Base-by-base conservation (phyloP, 2,113 vertebrate genomes). In the Alosa alosa region DNA sequence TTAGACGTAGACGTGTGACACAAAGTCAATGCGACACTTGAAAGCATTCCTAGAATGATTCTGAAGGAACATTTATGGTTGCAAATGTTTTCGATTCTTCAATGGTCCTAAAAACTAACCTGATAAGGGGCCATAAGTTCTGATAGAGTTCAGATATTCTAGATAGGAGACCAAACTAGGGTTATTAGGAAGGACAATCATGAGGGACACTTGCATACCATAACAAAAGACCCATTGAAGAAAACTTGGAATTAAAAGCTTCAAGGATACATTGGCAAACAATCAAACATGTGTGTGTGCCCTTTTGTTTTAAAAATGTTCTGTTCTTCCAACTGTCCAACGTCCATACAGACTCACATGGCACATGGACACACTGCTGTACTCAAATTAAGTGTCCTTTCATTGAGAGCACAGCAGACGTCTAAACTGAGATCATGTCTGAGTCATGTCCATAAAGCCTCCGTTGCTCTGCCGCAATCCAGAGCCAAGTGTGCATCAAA, bases 401-500 rank as follows among this genome's bases (percentile, higher is more conserved):
- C 72, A 13, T 39, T 78, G 72, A 78, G 72, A 78, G 36, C 9
- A 0, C 25, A 6, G 31, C 72, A 78, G n/a, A 78, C 9, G 31
- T 78, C 10, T 18, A 78, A 13, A 41, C 72, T 78, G 72, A 36
- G 36, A 39, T 78, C 72, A 41, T 39, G 72, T 39, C 36, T 78
- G 72, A 78, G 36, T 39, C 72, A 78, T 36, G 72, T 15, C 72
- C 72, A 36, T 31, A 78, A 17, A 36, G 31, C 31, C 25, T 3
- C 31, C 9, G 5, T 20, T 49, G 31, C 41, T 72, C 36, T 82
- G 22, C 82, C 68, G 52, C 41, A n/a, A 11, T 50, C 20, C 39
- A 72, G 81, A 86, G 78, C 9, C 60, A 7, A n/a, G 22, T 31
- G 11, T 39, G 68, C 68, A 39, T 75, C 68, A 75, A 75, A 75